phyloP scores from a whole-genome alignment of 1,140 invertebrate genomes.

The Nasonia longicornis region DNA sequence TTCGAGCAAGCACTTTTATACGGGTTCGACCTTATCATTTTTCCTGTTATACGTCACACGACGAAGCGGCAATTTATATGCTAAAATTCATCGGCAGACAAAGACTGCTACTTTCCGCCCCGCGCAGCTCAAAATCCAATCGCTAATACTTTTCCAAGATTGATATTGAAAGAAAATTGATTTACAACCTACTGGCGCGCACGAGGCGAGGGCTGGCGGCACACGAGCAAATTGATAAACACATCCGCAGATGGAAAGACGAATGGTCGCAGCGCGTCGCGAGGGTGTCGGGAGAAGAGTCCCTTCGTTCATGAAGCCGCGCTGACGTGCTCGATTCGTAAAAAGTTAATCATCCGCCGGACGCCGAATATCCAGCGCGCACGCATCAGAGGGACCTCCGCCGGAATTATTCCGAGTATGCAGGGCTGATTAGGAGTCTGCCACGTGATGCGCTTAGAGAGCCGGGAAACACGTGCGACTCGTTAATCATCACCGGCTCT shows the following conservation, averaged over 20 bases:
- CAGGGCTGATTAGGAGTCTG: background rate
- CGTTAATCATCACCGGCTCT: constrained; percentile 30
- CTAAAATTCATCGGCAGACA: no score
- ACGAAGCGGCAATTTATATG: no score
- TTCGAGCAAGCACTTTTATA: no score
- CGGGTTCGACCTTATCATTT: no score
- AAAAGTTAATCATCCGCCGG: constrained; percentile 9
- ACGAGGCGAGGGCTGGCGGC: background rate
- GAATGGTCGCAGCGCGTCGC: background rate
- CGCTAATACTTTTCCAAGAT: background rate
- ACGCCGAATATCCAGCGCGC: background rate
- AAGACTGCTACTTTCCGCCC: background rate
- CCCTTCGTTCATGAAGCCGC: background rate
- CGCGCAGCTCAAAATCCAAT: background rate
- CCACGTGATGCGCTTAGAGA: background rate
- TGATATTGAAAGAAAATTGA: constrained; percentile 24
- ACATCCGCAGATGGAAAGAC: constrained; percentile 1
- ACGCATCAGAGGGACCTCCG: constrained; percentile 1
- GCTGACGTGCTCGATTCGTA: background rate
- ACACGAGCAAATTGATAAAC: constrained; percentile 17
- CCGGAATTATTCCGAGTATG: background rate
- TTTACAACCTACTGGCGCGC: background rate
- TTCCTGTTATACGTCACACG: no score
- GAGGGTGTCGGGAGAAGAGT: background rate
- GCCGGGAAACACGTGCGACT: constrained; percentile 26